phyloP scores from a whole-genome alignment of 2,888 invertebrate species.

The Luperina testacea region DNA sequence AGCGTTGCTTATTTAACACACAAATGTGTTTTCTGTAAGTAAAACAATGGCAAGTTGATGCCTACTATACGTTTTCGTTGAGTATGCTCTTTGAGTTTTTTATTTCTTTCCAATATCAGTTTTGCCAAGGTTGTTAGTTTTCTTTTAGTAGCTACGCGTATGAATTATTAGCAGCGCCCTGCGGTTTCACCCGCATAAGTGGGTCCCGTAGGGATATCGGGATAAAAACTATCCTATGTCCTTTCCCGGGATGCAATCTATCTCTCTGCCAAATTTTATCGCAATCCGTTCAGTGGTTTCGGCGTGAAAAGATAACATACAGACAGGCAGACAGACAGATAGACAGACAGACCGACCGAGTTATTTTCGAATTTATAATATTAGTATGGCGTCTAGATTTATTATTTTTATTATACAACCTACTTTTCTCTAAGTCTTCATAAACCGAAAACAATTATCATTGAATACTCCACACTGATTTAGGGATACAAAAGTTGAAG shows the following conservation, averaged over 20 bases:
- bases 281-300: too few species aligned
- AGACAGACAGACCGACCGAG: too few species aligned
- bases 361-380: too few species aligned
- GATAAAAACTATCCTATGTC: too few species aligned
- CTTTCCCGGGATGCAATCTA: too few species aligned
- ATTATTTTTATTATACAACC: too few species aligned
- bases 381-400: too few species aligned
- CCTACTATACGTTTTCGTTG: slow-evolving; percentile 32
- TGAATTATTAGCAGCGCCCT: neutral
- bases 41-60: slow-evolving; percentile 55
- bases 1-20: slow-evolving; percentile 67
- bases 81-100: slow-evolving; percentile 18
- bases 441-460: neutral
- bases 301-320: too few species aligned
- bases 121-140: neutral
- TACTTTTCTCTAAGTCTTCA: neutral
- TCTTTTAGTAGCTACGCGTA: neutral
- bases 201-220: too few species aligned
- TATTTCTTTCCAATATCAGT: slow-evolving; percentile 31
- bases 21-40: slow-evolving; percentile 63
- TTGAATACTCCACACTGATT: neutral
- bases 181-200: too few species aligned
- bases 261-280: too few species aligned
- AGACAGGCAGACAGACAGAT: too few species aligned
- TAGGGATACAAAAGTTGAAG: neutral